Conservation (phyloP, 2,888 invertebrate species). For the Pterostichus madidus region DNA sequence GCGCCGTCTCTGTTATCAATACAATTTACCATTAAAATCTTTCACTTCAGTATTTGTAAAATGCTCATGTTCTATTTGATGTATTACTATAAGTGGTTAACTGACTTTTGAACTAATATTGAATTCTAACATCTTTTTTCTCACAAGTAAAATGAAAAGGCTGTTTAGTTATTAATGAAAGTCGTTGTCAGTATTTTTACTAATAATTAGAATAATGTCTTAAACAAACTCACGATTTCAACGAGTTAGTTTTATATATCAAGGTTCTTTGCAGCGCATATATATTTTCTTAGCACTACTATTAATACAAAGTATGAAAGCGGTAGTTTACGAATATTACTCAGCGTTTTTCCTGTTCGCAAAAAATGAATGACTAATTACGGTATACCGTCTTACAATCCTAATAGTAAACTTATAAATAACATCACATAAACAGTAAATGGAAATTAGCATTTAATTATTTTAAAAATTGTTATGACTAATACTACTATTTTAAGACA, state of each 20-base stretch:
- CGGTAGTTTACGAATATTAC: conserved; percentile 6
- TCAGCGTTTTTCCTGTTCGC: conserved; percentile 4
- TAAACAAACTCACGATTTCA: conserved; percentile 27
- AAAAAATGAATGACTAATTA: conserved; percentile 38
- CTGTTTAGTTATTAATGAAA: not conserved
- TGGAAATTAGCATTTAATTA: conserved; percentile 15
- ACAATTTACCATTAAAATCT: no score
- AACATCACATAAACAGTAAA: conserved; percentile 42
- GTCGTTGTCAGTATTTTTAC: not conserved
- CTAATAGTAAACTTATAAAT: conserved; percentile 28
- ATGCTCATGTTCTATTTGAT: no score
- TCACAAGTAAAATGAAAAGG: conserved; percentile 10
- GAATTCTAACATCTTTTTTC: not conserved
- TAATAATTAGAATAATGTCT: not conserved
- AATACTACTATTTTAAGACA: conserved; percentile 25
- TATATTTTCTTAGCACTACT: conserved; percentile 30
- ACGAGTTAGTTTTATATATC: conserved; percentile 23
- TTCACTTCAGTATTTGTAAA: no score
- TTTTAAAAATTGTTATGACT: conserved; percentile 28
- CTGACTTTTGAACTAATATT: not conserved
- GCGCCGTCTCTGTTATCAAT: no score
- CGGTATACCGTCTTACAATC: conserved; percentile 13
- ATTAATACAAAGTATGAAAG: conserved; percentile 19
- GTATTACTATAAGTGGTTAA: no score
- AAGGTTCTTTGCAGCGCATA: conserved; percentile 22